Evolutionary conservation across 2,113 vertebrate genomes (phyloP), one percentile per base, ranked within the genome.

Genomic region (Bubalus kerabau): DNA sequence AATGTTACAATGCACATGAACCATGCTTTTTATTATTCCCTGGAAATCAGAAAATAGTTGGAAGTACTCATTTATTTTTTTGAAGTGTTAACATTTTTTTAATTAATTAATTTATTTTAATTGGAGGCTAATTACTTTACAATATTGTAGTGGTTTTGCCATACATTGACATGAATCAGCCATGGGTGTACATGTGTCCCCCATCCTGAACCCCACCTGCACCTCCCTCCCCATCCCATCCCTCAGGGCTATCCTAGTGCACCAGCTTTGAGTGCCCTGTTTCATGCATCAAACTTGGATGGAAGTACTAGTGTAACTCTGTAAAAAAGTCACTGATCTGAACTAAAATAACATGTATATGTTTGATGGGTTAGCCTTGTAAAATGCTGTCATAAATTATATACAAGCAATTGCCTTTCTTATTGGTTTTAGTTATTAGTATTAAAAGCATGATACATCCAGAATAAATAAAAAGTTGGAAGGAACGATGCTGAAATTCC

Each of bases 1-100:
- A 95, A 97, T 97, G 19, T 85, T 97, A 92, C 84, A 96, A 30
- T 93, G 5, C 10, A 98, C 90, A 19, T 93, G 95, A 92, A 91
- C 60, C 32, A 83, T 85, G 59, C 52, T 97, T 95, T 64, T 93
- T 90, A 90, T 57, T 74, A 97, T 82, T 54, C 67, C 52, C 96
- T 95, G 82, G 56, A 7, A 96, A 95, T 82, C 76, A 95, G 81
- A 97, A 94, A 91, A 94, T 10, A 88, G 32, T 43, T 94, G n/a
- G 90, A 96, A 94, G n/a, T 88, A 84, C 3, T 74, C 23, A 21
- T 6, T 71, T 23, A 6, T 36, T 32, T 64, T 32, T 62, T 62
- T 54, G 5, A 64, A 64, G 15, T 64, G 62, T n/a, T n/a, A 64
- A 64, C 30, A 64, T 64, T n/a, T n/a, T 4, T 0, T 1, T n/a